Base-by-base conservation (phyloP, 2,797 vertebrate species). In the Parauchenoglanis punctatus region DNA sequence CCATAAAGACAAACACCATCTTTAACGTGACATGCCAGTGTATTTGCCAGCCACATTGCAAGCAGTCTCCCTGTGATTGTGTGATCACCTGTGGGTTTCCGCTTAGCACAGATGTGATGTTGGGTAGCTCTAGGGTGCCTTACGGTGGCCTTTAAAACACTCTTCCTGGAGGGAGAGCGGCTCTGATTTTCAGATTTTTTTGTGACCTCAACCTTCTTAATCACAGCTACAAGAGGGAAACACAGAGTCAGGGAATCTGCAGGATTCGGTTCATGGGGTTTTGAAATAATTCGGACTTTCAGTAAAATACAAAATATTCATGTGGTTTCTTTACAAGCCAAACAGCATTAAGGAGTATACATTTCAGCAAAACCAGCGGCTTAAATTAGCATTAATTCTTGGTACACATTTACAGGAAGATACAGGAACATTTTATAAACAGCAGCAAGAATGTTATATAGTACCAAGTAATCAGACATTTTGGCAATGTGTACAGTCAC, bases 171-270 rank as follows among this genome's bases (percentile, higher is more conserved):
- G 0, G 99, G 99, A 94, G 99, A 99, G 89, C 96, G 97, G 94
- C 95, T 96, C 96, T 97, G 98, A 96, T 94, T 96, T 93, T 98
- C 98, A 92, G 96, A 93, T 97, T 98, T 99, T 97, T 98, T 99
- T 96, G 96, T 96, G 93, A 98, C 94, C 95, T 99, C 99, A 93
- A 97, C 95, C 96, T 98, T 99, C 97, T 96, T 99, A 97, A 99
- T 97, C 94, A 98, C 96, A 93, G 98, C 98, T 99, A 96, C 11
- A 93, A 96, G 89, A 94, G 94, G 94, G 94, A 96, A 93, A 96
- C 93, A 96, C 92, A 96, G 70, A 94, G 95, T 96, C 95, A 97
- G 94, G 93, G 94, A 93, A 87, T 87, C 59, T 87, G 59, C 28
- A 65, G 59, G 35, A 85, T 67, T 77, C 78, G 56, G 65, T 73